Percentiles rank a stretch among this genome's conserved stretches.
phyloP scores from a whole-genome alignment of 2,113 vertebrate species.

The Thalassoma bifasciatum region DNA sequence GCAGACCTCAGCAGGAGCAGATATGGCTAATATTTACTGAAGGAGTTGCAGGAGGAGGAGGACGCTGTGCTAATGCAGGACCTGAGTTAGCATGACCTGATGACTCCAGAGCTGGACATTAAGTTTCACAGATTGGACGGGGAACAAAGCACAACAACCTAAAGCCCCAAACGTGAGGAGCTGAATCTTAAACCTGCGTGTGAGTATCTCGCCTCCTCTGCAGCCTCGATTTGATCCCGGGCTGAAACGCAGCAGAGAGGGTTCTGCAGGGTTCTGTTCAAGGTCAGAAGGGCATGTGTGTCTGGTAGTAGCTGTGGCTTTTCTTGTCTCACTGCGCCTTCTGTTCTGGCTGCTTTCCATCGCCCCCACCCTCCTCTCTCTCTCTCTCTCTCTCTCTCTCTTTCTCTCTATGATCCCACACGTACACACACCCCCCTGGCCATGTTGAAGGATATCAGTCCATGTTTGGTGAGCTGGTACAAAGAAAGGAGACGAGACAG shows the following conservation, averaged over 20 bases:
- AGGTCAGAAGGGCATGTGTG: slow-evolving; percentile 46
- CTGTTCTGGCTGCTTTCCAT: slow-evolving; percentile 27
- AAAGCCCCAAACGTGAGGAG: no score
- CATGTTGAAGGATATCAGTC: slow-evolving; percentile 55
- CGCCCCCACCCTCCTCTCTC: not conserved
- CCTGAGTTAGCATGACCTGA: slow-evolving; percentile 28
- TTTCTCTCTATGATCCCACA: not conserved
- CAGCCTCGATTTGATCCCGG: not conserved
- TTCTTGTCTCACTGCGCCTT: slow-evolving; percentile 36
- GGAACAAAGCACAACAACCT: slow-evolving; percentile 12
- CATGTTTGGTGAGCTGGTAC: slow-evolving; percentile 65
- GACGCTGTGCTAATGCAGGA: slow-evolving; percentile 27
- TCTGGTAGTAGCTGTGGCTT: slow-evolving; percentile 13
- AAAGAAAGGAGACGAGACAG: slow-evolving; percentile 15
- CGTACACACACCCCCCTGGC: not conserved
- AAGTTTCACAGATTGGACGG: slow-evolving; percentile 20
- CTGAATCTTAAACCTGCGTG: no score
- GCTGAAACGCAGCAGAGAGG: not conserved
- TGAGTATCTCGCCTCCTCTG: no score
- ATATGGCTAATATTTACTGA: slow-evolving; percentile 47
- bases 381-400: no score
- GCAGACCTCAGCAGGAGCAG: slow-evolving; percentile 47
- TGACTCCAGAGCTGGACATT: slow-evolving; percentile 40
- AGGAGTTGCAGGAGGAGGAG: slow-evolving; percentile 42
- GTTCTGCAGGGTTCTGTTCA: slow-evolving; percentile 36